Percentiles rank a stretch among this genome's conserved stretches.
Conservation (phyloP, 2,113 vertebrate species). For the Hippocampus guttulatus region DNA sequence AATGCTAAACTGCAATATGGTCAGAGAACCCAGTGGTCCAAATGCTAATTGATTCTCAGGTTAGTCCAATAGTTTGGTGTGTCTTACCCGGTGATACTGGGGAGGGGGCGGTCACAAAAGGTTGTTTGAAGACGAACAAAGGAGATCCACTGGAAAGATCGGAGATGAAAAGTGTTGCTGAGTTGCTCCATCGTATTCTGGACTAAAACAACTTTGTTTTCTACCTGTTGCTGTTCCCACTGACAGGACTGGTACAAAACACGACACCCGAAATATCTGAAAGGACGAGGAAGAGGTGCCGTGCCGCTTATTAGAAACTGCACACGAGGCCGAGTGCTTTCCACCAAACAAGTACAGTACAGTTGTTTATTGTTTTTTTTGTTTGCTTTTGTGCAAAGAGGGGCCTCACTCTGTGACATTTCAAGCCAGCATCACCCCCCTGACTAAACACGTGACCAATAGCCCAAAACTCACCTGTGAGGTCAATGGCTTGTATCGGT, state of each 20-base stretch:
- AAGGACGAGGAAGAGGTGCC: constrained; percentile 20
- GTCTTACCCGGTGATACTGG: constrained; percentile 73
- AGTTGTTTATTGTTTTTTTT: too few relatives aligned
- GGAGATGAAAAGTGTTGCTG: not conserved
- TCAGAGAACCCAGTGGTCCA: too few relatives aligned
- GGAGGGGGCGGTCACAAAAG: constrained; percentile 74
- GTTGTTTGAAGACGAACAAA: constrained; percentile 81
- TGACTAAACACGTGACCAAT: too few relatives aligned
- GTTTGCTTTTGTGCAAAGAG: too few relatives aligned
- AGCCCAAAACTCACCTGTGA: constrained; percentile 67
- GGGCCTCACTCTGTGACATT: too few relatives aligned
- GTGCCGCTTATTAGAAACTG: not conserved
- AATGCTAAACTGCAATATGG: too few relatives aligned
- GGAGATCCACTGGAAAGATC: constrained; percentile 73
- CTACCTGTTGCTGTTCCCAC: constrained; percentile 66
- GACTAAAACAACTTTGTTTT: not conserved
- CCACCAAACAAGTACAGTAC: too few relatives aligned
- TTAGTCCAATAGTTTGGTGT: constrained; percentile 13
- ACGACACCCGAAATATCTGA: constrained; percentile 59
- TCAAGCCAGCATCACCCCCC: too few relatives aligned
- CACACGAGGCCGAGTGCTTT: not conserved
- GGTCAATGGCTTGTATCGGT: constrained; percentile 72
- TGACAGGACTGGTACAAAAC: constrained; percentile 61
- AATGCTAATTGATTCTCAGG: not conserved
- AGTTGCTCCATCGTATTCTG: not conserved